Conservation (phyloP, 1,140 invertebrate genomes). For the Leptopilina clavipes region DNA sequence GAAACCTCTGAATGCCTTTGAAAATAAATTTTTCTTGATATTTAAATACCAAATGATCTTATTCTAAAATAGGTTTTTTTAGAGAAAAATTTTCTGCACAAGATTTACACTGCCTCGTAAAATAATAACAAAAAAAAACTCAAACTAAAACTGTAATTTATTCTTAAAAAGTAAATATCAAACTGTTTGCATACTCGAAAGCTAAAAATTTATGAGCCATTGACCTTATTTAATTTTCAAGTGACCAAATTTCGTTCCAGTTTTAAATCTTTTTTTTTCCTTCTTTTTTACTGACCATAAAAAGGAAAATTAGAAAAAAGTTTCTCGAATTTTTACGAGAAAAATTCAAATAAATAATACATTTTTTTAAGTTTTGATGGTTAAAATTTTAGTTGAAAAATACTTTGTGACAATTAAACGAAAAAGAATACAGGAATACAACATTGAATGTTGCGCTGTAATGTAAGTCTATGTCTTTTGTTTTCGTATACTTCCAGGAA, state of each 20-base stretch:
- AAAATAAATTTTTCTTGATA: too few relatives aligned
- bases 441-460: slow-evolving; percentile 15
- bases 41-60: too few relatives aligned
- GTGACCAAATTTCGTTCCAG: not conserved
- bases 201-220: not conserved
- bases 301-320: too few relatives aligned
- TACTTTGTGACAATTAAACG: not conserved
- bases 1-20: not conserved
- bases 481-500: slow-evolving; percentile 17
- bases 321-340: too few relatives aligned
- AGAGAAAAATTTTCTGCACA: too few relatives aligned
- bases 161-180: not conserved
- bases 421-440: slow-evolving; percentile 6
- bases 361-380: too few relatives aligned
- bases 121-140: slow-evolving; percentile 3
- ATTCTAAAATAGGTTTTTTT: too few relatives aligned
- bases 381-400: not conserved
- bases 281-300: not conserved
- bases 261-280: not conserved
- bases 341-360: too few relatives aligned
- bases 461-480: slow-evolving; percentile 18
- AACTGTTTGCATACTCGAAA: not conserved
- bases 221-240: not conserved
- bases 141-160: not conserved
- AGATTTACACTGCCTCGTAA: not conserved